Evolutionary conservation across 2,797 vertebrate species (phyloP).

Genomic region (Ctenopoma multispine): DNA sequence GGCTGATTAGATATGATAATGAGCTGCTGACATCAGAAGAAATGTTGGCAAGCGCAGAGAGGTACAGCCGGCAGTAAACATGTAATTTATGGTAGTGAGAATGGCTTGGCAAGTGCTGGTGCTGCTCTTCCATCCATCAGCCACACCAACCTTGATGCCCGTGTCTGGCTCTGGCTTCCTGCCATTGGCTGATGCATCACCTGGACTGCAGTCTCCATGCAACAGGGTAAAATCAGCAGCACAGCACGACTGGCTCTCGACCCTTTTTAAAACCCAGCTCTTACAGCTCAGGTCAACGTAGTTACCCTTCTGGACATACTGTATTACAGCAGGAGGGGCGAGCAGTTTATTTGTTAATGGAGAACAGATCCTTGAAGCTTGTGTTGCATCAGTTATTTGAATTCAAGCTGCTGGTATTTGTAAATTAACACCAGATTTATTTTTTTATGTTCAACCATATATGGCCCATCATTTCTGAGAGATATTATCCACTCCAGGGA

Average conservation of each 20-base stretch:
- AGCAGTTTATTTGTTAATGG: conserved; percentile 22
- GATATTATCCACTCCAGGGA: conserved; percentile 70
- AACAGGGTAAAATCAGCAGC: conserved; percentile 57
- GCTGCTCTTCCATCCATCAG: conserved; percentile 75
- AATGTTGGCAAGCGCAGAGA: conserved; percentile 46
- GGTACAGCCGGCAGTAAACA: conserved; percentile 68
- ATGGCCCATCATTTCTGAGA: conserved; percentile 48
- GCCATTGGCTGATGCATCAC: conserved; percentile 78
- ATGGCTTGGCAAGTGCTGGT: conserved; percentile 66
- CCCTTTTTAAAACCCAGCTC: conserved; percentile 58
- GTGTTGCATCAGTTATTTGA: conserved; percentile 2
- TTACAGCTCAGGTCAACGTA: conserved; percentile 39
- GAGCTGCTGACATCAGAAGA: conserved; percentile 71
- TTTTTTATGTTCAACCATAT: neutral
- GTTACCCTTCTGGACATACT: conserved; percentile 38
- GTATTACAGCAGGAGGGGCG: conserved; percentile 30
- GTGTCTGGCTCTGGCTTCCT: conserved; percentile 70
- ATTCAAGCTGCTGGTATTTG: conserved; percentile 16
- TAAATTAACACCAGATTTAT: conserved; percentile 9
- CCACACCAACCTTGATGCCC: conserved; percentile 58
- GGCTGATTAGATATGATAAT: conserved; percentile 86
- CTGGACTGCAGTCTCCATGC: conserved; percentile 69
- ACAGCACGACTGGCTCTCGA: conserved; percentile 14
- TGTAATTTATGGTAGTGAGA: conserved; percentile 78
- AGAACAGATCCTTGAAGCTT: conserved; percentile 14